Conservation (phyloP, 2,888 invertebrate genomes). For the Pammene aurita region DNA sequence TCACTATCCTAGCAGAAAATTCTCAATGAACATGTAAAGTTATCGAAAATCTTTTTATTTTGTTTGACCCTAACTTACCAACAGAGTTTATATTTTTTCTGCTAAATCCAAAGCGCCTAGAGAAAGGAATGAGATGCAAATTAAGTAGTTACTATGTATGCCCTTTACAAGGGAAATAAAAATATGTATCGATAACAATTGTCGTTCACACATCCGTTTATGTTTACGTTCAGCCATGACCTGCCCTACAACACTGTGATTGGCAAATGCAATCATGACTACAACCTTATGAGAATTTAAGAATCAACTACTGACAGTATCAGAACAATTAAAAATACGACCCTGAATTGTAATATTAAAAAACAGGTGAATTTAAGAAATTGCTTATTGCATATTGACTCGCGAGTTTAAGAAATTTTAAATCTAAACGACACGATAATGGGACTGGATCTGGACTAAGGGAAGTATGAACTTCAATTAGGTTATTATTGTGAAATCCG, state of each 20-base stretch:
- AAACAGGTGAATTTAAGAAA: constrained; percentile 3
- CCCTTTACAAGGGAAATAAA: constrained; percentile 19
- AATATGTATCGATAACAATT: constrained; percentile 63
- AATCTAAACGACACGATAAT: constrained; percentile 13
- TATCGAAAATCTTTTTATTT: no score
- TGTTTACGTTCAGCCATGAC: constrained; percentile 78
- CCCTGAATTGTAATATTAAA: neutral
- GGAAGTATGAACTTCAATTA: constrained; percentile 52
- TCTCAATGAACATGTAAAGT: neutral
- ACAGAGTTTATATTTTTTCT: no score
- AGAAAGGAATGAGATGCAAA: constrained; percentile 1
- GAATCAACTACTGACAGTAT: constrained; percentile 47
- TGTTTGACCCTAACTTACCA: no score
- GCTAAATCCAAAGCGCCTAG: no score
- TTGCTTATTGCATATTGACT: no score
- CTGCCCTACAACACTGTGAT: constrained; percentile 76
- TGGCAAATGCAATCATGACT: constrained; percentile 58
- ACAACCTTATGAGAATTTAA: constrained; percentile 62
- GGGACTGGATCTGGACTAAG: constrained; percentile 41
- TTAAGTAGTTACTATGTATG: neutral
- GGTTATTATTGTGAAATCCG: constrained; percentile 52
- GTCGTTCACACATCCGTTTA: constrained; percentile 76
- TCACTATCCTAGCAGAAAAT: constrained; percentile 35
- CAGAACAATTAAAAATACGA: constrained; percentile 1
- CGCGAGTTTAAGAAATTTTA: constrained; percentile 8